phyloP scores from a whole-genome alignment of 2,888 invertebrate genomes.

The Stenoptilia bipunctidactyla region DNA sequence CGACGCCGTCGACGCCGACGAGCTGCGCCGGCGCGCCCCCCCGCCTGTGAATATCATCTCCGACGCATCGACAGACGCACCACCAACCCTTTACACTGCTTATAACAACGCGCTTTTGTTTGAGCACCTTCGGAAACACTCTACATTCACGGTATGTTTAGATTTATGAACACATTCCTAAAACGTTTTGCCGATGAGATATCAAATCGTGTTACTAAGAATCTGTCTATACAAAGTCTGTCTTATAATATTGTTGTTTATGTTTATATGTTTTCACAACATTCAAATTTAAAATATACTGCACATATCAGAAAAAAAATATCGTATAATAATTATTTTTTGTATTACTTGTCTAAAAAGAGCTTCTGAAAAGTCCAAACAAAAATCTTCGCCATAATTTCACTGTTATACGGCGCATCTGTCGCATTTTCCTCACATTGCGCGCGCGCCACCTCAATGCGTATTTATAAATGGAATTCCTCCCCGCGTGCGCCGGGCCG shows the following conservation, averaged over 20 bases:
- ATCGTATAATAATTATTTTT: too few species aligned
- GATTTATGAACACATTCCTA: too few species aligned
- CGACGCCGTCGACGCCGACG: slow-evolving; percentile 44
- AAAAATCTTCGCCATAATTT: slow-evolving; percentile 14
- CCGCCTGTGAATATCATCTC: slow-evolving; percentile 69
- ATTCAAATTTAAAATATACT: too few species aligned
- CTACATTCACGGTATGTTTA: too few species aligned
- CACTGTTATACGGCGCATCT: slow-evolving; percentile 20
- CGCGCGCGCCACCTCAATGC: slow-evolving; percentile 15
- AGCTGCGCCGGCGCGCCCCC: slow-evolving; percentile 63
- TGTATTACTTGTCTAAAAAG: too few species aligned
- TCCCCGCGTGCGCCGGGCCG: slow-evolving; percentile 45
- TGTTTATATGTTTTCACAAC: too few species aligned
- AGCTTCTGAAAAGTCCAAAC: not conserved
- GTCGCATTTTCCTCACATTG: slow-evolving; percentile 19
- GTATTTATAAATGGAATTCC: slow-evolving; percentile 69
- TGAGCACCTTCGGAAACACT: too few species aligned
- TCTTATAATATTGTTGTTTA: too few species aligned
- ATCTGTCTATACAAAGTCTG: too few species aligned
- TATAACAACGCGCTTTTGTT: not conserved
- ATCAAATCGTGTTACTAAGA: too few species aligned
- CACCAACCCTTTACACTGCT: slow-evolving; percentile 12
- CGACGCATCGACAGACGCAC: slow-evolving; percentile 26
- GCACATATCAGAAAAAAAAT: too few species aligned
- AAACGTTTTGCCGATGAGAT: too few species aligned